Evolutionary conservation across 2,113 vertebrate genomes (phyloP).

Genomic region (Hemiscyllium ocellatum): DNA sequence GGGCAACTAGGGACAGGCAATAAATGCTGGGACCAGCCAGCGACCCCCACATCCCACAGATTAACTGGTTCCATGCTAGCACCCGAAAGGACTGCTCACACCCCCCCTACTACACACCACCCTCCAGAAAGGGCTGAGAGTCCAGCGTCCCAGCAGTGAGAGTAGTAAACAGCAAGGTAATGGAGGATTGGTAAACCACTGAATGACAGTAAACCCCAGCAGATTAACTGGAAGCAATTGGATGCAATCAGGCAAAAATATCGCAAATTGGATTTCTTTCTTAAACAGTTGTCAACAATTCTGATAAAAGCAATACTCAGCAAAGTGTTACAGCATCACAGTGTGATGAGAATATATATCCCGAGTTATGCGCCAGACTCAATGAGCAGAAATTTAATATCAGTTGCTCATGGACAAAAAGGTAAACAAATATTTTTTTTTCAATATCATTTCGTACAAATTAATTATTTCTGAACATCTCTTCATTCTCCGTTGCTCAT

Average conservation of each 20-base stretch:
- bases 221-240: not conserved
- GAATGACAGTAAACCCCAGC: not conserved
- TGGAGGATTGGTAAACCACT: not conserved
- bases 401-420: not conserved
- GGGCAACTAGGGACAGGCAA: too few species aligned
- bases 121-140: not conserved
- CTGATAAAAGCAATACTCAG: not conserved
- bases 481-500: not conserved
- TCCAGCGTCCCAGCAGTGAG: not conserved
- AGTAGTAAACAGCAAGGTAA: too few species aligned
- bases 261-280: constrained; percentile 21
- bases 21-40: too few species aligned
- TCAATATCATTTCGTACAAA: not conserved
- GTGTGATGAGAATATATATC: not conserved
- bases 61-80: too few species aligned
- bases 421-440: not conserved
- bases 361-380: not conserved
- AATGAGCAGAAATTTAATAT: not conserved
- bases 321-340: not conserved
- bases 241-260: not conserved
- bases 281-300: constrained; percentile 2
- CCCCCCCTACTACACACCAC: not conserved
- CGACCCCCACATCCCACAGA: too few species aligned
- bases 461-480: not conserved
- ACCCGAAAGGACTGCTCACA: too few species aligned